Evolutionary conservation across 2,888 invertebrate species (phyloP), one percentile per base, ranked within the genome.

Genomic region (Diachrysia chrysitis): DNA sequence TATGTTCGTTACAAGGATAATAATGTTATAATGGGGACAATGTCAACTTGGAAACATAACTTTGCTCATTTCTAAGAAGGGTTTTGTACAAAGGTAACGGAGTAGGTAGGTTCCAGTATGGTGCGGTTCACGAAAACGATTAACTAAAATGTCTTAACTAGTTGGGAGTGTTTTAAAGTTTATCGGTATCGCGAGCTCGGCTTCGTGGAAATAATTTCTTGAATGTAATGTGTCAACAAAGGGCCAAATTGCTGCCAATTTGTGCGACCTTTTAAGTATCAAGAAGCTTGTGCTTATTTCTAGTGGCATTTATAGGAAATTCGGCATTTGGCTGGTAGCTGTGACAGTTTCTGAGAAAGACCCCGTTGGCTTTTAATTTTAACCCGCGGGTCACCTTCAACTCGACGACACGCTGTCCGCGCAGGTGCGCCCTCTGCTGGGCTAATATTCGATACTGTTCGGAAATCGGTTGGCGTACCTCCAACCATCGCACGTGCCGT

Each of bases 401-500:
- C 69, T 67, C 75, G 42, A 74, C 58, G 69, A 65, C 69, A 63
- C 73, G 59, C 69, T 60, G 69, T 60, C 37, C 55, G 72, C 68
- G 74, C 82, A 80, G 82, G 82, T 83, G 83, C 78, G 74, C 79
- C 82, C 80, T 80, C 82, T 79, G 63, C 42, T 69, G 71, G 73
- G 76, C 70, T 73, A 66, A 57, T 62, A 70, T 68, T 80, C 79
- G 69, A 73, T 79, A 66, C 68, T 63, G 71, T 78, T 84, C 83
- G 81, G 70, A 76, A 72, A 82, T 83, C 73, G 65, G 77, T 76
- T 85, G 85, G 85, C 85, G 64, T 29, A 53, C 59, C 68, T 85
- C 87, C 88, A 85, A 83, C 58, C 65, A 51, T 25, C 71, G 67
- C 84, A 82, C 85, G 84, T 82, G 85, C 78, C 78, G 69, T 48